These are phyloP conservation scores for Chelonus formosanus DNA, from an alignment of 2,888 invertebrate species.

Conservation along the genomic window DNA sequence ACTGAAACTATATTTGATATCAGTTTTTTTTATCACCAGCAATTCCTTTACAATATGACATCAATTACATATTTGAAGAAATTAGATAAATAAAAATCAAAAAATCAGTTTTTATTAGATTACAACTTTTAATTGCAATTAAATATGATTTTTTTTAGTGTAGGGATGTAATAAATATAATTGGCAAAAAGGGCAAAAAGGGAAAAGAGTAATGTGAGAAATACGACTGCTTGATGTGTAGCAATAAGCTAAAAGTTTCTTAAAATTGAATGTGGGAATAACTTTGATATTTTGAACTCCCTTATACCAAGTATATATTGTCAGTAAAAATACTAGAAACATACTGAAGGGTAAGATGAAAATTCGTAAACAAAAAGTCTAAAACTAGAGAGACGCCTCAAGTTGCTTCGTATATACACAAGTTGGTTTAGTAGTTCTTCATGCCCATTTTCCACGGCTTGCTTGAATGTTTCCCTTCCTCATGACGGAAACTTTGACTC, in stretches of 20 bases:
- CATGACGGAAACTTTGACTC: slow-evolving; percentile 44
- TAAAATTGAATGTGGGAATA: slow-evolving; percentile 27
- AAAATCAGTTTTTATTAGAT: too few species aligned
- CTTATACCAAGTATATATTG: neutral
- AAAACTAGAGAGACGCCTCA: slow-evolving; percentile 31
- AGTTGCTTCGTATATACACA: slow-evolving; percentile 17
- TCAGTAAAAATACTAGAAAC: slow-evolving; percentile 4
- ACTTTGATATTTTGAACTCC: slow-evolving; percentile 33
- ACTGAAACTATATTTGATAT: too few species aligned
- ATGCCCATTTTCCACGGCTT: slow-evolving; percentile 31
- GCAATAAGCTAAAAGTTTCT: slow-evolving; percentile 41
- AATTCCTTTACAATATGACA: too few species aligned
- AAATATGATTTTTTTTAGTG: too few species aligned
- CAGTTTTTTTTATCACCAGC: too few species aligned
- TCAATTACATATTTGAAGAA: too few species aligned
- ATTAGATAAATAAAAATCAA: too few species aligned
- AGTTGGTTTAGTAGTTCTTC: slow-evolving; percentile 34
- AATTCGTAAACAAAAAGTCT: slow-evolving; percentile 47
- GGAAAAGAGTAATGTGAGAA: slow-evolving; percentile 15
- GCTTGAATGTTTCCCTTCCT: slow-evolving; percentile 33
- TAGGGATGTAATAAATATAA: too few species aligned
- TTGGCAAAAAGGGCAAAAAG: neutral
- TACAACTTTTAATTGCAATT: too few species aligned
- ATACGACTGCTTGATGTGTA: slow-evolving; percentile 22
- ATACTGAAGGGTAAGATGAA: slow-evolving; percentile 32